Evolutionary conservation across 2,797 vertebrate genomes (phyloP).

Genomic region (Scolopax rusticola): DNA sequence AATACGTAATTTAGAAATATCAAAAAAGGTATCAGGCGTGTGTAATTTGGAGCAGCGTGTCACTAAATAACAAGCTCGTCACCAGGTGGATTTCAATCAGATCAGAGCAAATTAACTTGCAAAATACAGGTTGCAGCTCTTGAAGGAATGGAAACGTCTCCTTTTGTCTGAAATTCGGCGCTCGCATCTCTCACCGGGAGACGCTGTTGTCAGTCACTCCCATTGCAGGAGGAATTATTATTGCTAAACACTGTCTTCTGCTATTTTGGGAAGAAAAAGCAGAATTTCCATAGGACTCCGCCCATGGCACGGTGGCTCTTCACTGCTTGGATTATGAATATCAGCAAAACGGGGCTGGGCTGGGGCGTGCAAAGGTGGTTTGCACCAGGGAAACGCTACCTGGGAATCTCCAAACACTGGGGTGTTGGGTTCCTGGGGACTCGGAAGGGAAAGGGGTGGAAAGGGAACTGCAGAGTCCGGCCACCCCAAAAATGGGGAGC

Average conservation of each 20-base stretch:
- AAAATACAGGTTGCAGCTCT: slow-evolving; percentile 21
- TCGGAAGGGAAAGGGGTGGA: background rate
- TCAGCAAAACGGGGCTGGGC: background rate
- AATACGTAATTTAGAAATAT: background rate
- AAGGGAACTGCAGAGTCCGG: background rate
- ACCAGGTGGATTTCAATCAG: background rate
- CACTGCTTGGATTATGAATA: background rate
- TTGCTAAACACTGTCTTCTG: background rate
- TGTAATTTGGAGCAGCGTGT: slow-evolving; percentile 26
- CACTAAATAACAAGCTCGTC: background rate
- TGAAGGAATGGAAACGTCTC: slow-evolving; percentile 8
- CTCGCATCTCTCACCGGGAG: background rate
- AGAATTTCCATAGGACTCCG: background rate
- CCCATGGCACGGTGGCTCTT: background rate
- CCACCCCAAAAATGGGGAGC: rapidly evolving
- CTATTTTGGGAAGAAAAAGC: background rate
- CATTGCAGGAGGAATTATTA: background rate
- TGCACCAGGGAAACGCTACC: background rate
- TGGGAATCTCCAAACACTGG: rapidly evolving
- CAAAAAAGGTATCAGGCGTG: background rate
- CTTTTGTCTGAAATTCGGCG: background rate
- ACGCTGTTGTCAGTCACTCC: slow-evolving; percentile 6
- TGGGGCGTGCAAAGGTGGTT: rapidly evolving
- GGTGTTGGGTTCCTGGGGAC: rapidly evolving
- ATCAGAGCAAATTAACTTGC: background rate